Evolutionary conservation across 1,140 invertebrate genomes (phyloP).

Genomic region (Tribolium castaneum): DNA sequence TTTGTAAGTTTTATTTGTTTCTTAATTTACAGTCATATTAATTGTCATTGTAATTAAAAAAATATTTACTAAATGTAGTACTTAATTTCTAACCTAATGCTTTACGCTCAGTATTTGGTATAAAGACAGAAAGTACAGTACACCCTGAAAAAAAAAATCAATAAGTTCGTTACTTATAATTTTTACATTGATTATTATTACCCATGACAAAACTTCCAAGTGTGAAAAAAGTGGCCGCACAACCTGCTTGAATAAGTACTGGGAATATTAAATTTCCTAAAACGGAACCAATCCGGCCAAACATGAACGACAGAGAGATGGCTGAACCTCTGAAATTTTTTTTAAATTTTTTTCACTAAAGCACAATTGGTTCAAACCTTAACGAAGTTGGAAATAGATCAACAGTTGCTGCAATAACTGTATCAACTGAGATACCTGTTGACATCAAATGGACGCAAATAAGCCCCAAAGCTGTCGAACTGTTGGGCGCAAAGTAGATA

Average conservation of each 20-base stretch:
- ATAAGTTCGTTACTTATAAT: not conserved
- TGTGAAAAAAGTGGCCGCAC: slow-evolving; percentile 56
- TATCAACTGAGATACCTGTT: slow-evolving; percentile 52
- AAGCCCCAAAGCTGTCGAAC: slow-evolving; percentile 41
- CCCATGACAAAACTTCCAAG: slow-evolving; percentile 41
- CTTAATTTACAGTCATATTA: not conserved
- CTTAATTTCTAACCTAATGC: slow-evolving; percentile 34
- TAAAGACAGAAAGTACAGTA: not conserved
- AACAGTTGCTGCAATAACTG: slow-evolving; percentile 52
- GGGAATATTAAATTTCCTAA: slow-evolving; percentile 59
- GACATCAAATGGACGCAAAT: slow-evolving; percentile 49
- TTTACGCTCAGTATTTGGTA: slow-evolving; percentile 47
- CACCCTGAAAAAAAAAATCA: slow-evolving; percentile 34
- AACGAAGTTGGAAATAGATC: slow-evolving; percentile 61
- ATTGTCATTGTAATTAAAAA: not conserved
- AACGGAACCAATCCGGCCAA: slow-evolving; percentile 55
- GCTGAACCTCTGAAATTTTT: slow-evolving; percentile 49
- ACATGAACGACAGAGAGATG: slow-evolving; percentile 54
- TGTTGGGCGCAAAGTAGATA: slow-evolving; percentile 54
- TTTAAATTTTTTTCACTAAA: not conserved
- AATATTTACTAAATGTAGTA: no score
- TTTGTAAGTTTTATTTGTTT: no score
- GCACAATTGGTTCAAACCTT: slow-evolving; percentile 44
- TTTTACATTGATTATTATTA: not conserved
- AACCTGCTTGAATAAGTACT: slow-evolving; percentile 54